These are phyloP conservation scores for Vannuccia rotundouncinata DNA, from an alignment of 2,888 invertebrate genomes.

Conservation along the genomic window DNA sequence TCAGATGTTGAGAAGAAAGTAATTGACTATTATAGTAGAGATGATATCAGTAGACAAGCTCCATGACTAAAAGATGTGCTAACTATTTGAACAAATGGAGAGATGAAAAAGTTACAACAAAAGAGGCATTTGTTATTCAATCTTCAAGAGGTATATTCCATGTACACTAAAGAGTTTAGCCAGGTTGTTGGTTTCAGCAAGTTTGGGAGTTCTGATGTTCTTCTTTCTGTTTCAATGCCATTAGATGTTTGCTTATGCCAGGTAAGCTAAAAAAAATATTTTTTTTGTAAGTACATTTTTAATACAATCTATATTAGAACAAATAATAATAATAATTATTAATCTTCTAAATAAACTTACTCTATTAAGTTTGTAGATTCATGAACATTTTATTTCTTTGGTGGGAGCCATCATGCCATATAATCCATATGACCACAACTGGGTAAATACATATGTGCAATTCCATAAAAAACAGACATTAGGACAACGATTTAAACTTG, in stretches of 20 bases:
- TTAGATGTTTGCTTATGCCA: neutral
- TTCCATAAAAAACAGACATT: conserved; percentile 17
- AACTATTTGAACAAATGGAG: conserved; percentile 20
- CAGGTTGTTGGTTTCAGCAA: conserved; percentile 7
- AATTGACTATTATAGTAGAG: conserved; percentile 11
- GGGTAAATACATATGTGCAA: neutral
- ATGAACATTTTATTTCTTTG: neutral
- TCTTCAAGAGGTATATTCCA: conserved; percentile 20
- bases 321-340: neutral
- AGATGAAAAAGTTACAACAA: conserved; percentile 2
- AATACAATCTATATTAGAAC: neutral
- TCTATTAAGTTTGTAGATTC: neutral
- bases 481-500: neutral
- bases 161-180: conserved; percentile 9
- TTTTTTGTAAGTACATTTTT: neutral
- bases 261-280: neutral
- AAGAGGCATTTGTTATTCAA: neutral
- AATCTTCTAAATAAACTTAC: neutral
- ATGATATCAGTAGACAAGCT: conserved; percentile 16
- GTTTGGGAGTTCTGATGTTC: neutral
- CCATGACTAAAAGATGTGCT: conserved; percentile 11
- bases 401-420: too few relatives aligned
- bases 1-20: conserved; percentile 10
- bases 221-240: neutral
- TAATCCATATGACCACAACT: too few relatives aligned